Evolutionary conservation across 2,113 vertebrate genomes (phyloP), one percentile per base, ranked within the genome.

Genomic region (Ochotona curzoniae): DNA sequence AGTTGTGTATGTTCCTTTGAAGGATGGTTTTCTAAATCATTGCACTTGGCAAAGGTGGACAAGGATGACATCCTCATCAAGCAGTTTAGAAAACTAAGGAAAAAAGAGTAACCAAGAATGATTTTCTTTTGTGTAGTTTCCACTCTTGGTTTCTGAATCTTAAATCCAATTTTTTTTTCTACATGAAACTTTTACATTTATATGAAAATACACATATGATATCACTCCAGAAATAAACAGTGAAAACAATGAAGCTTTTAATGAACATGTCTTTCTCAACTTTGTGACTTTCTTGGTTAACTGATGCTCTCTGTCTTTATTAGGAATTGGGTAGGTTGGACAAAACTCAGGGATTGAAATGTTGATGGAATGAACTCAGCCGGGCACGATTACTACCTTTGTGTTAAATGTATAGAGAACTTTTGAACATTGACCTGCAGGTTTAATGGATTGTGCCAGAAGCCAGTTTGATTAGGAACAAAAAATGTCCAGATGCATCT

Each of bases 271-370:
- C 90, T 92, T 87, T 57, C 32, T 70, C 21, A 73, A 26, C 9
- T 66, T 85, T 85, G 54, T 49, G 76, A 44, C 81, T 69, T 84
- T 83, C 78, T 82, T 82, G 51, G 89, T 87, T 91, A 91, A 85
- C 81, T 91, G 85, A 84, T 87, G 83, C 32, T 83, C 92, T 79
- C 64, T 95, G n/a, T 95, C 90, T 91, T 95, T 63, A 91, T 90
- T 87, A 82, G 13, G 30, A 84, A 95, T 86, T 93, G 38, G 91
- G 87, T 91, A 75, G 75, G 80, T 84, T 73, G 38, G 32, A 84
- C 49, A 81, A 47, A 83, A 84, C 30, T 89, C 85, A 83, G 90
- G 85, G 61, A 91, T 76, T 63, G 23, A 87, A 71, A 71, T 11
- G 89, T 91, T 84, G 1, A 57, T 15, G 1, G 54, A 57, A 57